A percentile compares a stretch with the other conserved stretches of the same genome.
These are phyloP conservation scores for Lindbergichthys nudifrons DNA, from an alignment of 2,797 vertebrate genomes.

Conservation along the genomic window DNA sequence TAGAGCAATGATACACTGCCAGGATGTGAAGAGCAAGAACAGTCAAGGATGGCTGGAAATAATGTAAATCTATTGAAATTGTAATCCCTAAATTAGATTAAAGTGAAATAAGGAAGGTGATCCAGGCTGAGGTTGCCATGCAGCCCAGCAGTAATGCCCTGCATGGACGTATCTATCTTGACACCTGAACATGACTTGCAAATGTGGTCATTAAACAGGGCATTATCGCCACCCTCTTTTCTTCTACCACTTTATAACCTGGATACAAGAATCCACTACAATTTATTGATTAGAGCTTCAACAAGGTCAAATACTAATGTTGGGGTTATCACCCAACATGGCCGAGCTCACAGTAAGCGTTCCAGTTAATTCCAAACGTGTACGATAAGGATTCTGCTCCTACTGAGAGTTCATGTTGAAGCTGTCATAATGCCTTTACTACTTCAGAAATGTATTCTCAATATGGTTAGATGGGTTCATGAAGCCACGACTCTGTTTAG, in stretches of 20 bases:
- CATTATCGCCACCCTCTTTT: background rate
- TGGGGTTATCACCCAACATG: too few species aligned
- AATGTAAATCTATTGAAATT: slow-evolving; percentile 1
- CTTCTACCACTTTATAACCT: background rate
- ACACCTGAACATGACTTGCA: background rate
- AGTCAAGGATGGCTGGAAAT: slow-evolving; percentile 12
- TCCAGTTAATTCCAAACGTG: too few species aligned
- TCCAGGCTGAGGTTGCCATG: background rate
- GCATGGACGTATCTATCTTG: background rate
- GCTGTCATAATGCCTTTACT: too few species aligned
- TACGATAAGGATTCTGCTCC: too few species aligned
- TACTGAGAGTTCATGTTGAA: too few species aligned
- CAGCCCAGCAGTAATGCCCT: background rate
- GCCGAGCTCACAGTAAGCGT: too few species aligned
- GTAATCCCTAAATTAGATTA: background rate
- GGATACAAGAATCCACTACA: background rate
- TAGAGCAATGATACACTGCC: slow-evolving; percentile 9
- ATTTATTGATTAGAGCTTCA: background rate
- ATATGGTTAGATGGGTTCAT: too few species aligned
- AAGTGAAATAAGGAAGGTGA: slow-evolving; percentile 3
- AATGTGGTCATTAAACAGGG: background rate
- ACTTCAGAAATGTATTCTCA: too few species aligned
- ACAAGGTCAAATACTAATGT: too few species aligned
- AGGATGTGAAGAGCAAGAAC: slow-evolving; percentile 8
- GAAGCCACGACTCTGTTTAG: too few species aligned